These are phyloP conservation scores for Sciaenops ocellatus DNA, from an alignment of 2,797 vertebrate genomes.

Conservation along the genomic window DNA sequence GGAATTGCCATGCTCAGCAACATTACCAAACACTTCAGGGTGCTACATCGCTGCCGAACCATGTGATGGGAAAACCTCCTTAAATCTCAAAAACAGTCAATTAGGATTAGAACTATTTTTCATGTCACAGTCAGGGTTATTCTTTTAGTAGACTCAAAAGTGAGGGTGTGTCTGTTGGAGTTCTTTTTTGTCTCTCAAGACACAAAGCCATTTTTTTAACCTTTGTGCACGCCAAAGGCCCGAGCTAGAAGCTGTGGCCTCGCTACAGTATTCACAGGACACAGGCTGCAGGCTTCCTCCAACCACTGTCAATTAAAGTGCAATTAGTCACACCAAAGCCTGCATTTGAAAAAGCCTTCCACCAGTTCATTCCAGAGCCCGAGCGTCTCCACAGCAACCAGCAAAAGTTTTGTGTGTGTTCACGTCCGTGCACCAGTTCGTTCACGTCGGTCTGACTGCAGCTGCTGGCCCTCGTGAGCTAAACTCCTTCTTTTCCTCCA, in stretches of 20 bases:
- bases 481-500: slow-evolving; percentile 32
- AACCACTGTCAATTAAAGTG: slow-evolving; percentile 82
- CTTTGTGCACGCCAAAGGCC: slow-evolving; percentile 30
- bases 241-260: slow-evolving; percentile 19
- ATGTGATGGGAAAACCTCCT: slow-evolving; percentile 5
- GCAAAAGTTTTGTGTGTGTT: slow-evolving; percentile 50
- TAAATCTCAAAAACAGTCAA: not conserved
- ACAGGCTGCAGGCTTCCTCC: slow-evolving; percentile 35
- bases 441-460: slow-evolving; percentile 60
- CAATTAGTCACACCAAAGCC: slow-evolving; percentile 81
- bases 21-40: not conserved
- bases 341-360: slow-evolving; percentile 64
- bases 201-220: slow-evolving; percentile 48
- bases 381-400: slow-evolving; percentile 83
- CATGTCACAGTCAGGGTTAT: slow-evolving; percentile 9
- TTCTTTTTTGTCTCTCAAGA: slow-evolving; percentile 15
- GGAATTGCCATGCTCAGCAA: slow-evolving; percentile 34
- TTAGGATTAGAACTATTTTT: slow-evolving; percentile 9
- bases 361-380: slow-evolving; percentile 73
- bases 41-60: slow-evolving; percentile 15
- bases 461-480: slow-evolving; percentile 57
- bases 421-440: slow-evolving; percentile 27
- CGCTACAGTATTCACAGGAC: slow-evolving; percentile 42
- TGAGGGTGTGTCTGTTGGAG: not conserved
- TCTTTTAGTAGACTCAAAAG: slow-evolving; percentile 9